Evolutionary conservation across 2,888 invertebrate species (phyloP).

Genomic region (Lithophane semibrunnea): DNA sequence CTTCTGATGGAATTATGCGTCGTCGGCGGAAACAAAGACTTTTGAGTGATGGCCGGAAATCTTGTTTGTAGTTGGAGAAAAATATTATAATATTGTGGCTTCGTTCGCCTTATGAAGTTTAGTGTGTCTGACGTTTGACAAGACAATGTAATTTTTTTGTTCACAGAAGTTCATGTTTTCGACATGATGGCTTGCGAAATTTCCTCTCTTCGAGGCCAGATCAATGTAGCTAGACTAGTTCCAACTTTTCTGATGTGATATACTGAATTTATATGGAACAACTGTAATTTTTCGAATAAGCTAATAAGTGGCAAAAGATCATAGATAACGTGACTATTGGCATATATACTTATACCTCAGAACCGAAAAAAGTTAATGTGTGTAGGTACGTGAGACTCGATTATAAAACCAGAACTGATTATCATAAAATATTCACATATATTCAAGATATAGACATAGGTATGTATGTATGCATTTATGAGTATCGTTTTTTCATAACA

Average conservation of each 20-base stretch:
- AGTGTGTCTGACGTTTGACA: neutral
- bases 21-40: slow-evolving; percentile 23
- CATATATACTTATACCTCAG: too few relatives aligned
- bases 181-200: neutral
- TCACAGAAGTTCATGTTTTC: slow-evolving; percentile 3
- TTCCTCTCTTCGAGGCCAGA: neutral
- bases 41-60: slow-evolving; percentile 2
- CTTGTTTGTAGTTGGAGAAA: neutral
- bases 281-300: neutral
- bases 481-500: slow-evolving; percentile 16
- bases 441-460: neutral
- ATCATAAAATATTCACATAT: slow-evolving; percentile 5
- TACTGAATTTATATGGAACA: neutral
- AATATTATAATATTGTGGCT: neutral
- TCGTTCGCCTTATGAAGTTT: neutral
- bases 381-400: neutral
- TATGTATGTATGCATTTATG: neutral
- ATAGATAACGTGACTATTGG: too few relatives aligned
- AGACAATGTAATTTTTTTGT: slow-evolving; percentile 12
- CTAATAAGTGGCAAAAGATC: neutral
- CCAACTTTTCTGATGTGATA: neutral
- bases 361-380: slow-evolving; percentile 2
- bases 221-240: neutral
- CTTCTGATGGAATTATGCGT: slow-evolving; percentile 27
- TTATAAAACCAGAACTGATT: slow-evolving; percentile 17